Base-by-base conservation (phyloP, 64 coral and sea anemone genomes). In the Astreopora myriophthalma region DNA sequence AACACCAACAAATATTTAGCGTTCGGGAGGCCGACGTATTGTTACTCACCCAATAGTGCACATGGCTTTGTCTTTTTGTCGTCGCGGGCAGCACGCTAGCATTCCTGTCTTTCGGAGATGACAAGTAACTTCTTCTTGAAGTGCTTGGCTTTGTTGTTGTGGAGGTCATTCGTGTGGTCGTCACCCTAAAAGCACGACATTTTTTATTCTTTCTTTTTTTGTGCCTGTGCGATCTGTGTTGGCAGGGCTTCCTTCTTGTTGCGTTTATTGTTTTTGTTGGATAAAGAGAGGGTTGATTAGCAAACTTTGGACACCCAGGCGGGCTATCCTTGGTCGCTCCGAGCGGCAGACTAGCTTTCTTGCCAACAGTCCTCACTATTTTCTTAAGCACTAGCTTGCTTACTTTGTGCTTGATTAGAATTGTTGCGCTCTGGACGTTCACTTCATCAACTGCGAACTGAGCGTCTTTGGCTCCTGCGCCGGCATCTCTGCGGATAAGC, bases 351-450 rank as follows among this genome's bases (percentile, higher is more conserved):
- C 88, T 72, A 34, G 91, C 52, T 20, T 93, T 93, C 44, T 69
- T 66, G 32, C 92, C 92, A 35, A 91, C 64, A n/a, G 69, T 55
- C 28, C 60, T 38, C 82, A 94, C 63, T 11, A 97, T 92, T 40
- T 98, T 87, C 38, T 81, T 84, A 27, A 98, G 88, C 48, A 93
- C 79, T 11, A 67, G 69, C 71, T 87, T 92, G 33, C 49, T 82
- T 24, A 71, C 30, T 67, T 78, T 88, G 32, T 89, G 74, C 58
- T 86, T 91, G 24, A 80, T 44, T 14, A 73, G 84, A 22, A 98
- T 87, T 70, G 96, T 91, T 5, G 88, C 96, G 23, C 34, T 33
- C 71, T 98, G 92, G 1, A 88, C 22, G 34, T 98, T 98, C 20
- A 98, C 76, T 74, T 92, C 92, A 30, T 86, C 66, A 42, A 92